phyloP scores from a whole-genome alignment of 2,888 invertebrate genomes.

The Diogma glabrata region DNA sequence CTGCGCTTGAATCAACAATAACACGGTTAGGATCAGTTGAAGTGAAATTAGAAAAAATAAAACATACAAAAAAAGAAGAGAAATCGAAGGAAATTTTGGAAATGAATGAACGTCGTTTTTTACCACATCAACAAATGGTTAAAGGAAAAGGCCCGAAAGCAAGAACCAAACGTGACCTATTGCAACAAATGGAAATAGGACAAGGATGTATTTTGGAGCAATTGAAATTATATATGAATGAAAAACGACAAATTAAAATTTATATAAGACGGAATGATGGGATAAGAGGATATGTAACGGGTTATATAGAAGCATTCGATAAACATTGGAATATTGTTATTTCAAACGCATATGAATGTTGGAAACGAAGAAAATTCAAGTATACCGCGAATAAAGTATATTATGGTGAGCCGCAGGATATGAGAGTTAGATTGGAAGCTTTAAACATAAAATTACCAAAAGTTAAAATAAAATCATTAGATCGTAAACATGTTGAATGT shows the following conservation, averaged over 20 bases:
- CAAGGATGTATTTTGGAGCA: conserved; percentile 47
- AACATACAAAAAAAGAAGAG: conserved; percentile 6
- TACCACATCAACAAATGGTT: conserved; percentile 39
- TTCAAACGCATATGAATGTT: conserved; percentile 70
- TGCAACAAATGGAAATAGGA: conserved; percentile 41
- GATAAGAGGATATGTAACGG: conserved; percentile 66
- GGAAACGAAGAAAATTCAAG: conserved; percentile 47
- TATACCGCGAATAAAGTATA: conserved; percentile 27
- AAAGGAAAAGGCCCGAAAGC: conserved; percentile 20
- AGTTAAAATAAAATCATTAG: conserved; percentile 43
- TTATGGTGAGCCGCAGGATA: conserved; percentile 28
- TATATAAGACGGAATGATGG: conserved; percentile 59
- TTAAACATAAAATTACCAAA: conserved; percentile 42
- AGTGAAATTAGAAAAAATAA: conserved; percentile 6
- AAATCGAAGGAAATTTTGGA: conserved; percentile 14
- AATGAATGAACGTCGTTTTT: conserved; percentile 31
- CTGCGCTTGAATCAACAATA: conserved; percentile 43
- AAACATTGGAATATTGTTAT: conserved; percentile 89
- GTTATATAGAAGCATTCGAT: conserved; percentile 75
- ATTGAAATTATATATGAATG: conserved; percentile 41
- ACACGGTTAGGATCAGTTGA: conserved; percentile 26
- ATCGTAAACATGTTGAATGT: conserved; percentile 53
- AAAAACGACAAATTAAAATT: conserved; percentile 31
- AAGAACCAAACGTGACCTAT: conserved; percentile 36
- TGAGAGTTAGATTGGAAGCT: conserved; percentile 35